These are phyloP conservation scores for Cichladusa arquata DNA, from an alignment of 2,113 vertebrate genomes.

Conservation along the genomic window DNA sequence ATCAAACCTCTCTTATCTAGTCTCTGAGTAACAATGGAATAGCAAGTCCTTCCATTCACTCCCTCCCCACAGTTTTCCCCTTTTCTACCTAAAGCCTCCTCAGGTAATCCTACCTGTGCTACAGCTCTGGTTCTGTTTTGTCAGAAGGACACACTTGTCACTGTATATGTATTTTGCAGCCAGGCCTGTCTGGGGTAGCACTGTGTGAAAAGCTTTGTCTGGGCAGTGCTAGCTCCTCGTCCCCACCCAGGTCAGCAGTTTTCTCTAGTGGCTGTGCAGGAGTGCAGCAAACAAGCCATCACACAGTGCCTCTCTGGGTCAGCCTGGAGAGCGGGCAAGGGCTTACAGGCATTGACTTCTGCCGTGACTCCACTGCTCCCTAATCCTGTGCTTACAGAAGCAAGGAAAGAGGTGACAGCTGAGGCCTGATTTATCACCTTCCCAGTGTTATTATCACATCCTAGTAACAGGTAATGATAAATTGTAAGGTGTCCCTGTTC, in stretches of 20 bases:
- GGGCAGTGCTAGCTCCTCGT: neutral
- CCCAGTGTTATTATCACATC: neutral
- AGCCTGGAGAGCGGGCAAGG: neutral
- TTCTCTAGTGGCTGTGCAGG: neutral
- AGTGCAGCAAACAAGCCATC: neutral
- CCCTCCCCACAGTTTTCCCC: neutral
- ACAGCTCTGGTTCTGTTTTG: neutral
- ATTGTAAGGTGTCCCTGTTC: rapidly evolving
- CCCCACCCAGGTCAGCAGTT: neutral
- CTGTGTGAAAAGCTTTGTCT: neutral
- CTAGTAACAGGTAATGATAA: neutral
- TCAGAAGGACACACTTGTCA: neutral
- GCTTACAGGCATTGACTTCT: neutral
- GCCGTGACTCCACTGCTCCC: neutral
- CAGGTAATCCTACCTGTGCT: neutral
- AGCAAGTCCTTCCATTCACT: neutral
- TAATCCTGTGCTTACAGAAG: neutral
- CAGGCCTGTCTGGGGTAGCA: neutral
- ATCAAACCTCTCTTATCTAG: neutral
- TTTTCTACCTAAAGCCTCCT: neutral
- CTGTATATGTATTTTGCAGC: neutral
- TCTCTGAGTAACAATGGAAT: neutral
- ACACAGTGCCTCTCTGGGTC: neutral
- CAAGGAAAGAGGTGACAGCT: neutral
- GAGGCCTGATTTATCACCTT: neutral